Evolutionary conservation across 2,888 invertebrate genomes (phyloP), one percentile per base, ranked within the genome.

Genomic region (Erebia aethiops): DNA sequence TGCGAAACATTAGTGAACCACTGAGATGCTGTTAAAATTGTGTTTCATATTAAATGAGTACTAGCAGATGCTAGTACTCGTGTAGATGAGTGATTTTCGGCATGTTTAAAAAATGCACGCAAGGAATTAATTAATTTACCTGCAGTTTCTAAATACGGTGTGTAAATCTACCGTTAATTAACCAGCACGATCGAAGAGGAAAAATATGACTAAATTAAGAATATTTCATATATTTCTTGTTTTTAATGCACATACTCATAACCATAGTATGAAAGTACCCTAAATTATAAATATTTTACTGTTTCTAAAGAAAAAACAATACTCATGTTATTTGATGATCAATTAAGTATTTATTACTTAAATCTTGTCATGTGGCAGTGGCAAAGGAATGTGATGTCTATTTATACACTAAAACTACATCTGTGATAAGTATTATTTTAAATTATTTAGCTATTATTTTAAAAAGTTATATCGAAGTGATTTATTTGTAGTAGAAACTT

Each of bases 361-460:
- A 18, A 58, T 69, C 66, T 70, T 68, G 21, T 69, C 67, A 70
- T 8, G 60, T 72, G 74, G 72, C 75, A 75, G 74, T 74, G 73
- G 70, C 68, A 74, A 74, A 75, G 72, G 70, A 73, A 72, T 72
- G 70, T 71, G 68, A 62, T 13, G 52, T 54, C 51, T 74, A 72
- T 69, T 1, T 57, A 64, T 61, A 51, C 51, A 56, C 63, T 71
- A 74, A 46, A 56, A 60, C 68, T 72, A 71, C 58, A 69, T 69
- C 64, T 66, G 71, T 71, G 71, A 71, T 41, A 57, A 57, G 10
- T 18, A 56, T 57, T 57, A n/a, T n/a, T n/a, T n/a, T n/a, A n/a
- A n/a, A n/a, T n/a, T n/a, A 67, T 41, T 61, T 46, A 46, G 1
- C 46, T 46, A 11, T 62, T 52, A 52, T 52, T 52, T 46, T 16